These are phyloP conservation scores for Haemorhous mexicanus DNA, from an alignment of 2,113 vertebrate genomes.

Conservation along the genomic window DNA sequence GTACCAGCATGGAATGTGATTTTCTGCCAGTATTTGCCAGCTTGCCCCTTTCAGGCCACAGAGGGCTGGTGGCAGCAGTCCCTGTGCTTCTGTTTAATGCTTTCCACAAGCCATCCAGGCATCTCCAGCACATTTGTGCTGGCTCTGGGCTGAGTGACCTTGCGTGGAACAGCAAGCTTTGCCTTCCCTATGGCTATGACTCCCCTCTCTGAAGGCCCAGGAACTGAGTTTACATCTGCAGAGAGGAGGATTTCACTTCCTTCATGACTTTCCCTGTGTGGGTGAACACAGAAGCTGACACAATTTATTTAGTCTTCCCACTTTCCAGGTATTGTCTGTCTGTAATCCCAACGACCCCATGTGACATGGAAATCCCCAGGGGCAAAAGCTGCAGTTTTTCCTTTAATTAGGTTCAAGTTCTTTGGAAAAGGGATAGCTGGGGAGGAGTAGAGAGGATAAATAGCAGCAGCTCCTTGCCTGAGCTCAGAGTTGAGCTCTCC, in stretches of 20 bases:
- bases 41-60: rapidly evolving
- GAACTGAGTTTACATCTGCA: rapidly evolving
- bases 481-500: neutral
- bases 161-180: rapidly evolving
- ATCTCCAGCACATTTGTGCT: neutral
- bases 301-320: neutral
- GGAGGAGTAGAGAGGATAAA: neutral
- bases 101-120: neutral
- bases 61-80: neutral
- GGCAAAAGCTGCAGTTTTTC: rapidly evolving
- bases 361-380: neutral
- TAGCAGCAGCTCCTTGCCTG: neutral
- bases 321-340: neutral
- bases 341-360: neutral
- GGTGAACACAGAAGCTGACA: neutral
- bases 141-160: neutral
- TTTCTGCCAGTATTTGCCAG: neutral
- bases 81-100: rapidly evolving
- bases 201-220: no score
- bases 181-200: rapidly evolving
- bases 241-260: neutral
- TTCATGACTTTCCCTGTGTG: neutral
- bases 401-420: neutral
- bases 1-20: neutral
- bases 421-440: neutral